Conservation (phyloP, 2,888 invertebrate species). For the Choristoneura rosaceana region DNA sequence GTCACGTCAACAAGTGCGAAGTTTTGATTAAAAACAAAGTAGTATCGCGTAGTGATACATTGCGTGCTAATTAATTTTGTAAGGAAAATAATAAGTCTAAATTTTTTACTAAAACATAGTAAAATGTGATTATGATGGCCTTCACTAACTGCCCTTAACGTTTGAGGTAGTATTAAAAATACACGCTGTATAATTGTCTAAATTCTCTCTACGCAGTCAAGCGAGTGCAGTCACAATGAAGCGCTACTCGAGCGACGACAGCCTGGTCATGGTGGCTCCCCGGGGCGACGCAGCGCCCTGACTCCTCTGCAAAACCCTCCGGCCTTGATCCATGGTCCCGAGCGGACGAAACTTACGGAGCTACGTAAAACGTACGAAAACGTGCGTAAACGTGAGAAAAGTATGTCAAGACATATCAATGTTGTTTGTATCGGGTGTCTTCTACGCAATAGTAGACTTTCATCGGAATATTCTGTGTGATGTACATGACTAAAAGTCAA, state of each 20-base stretch:
- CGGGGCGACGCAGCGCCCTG: slow-evolving; percentile 66
- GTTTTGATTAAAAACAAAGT: too few relatives aligned
- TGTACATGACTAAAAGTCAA: slow-evolving; percentile 1
- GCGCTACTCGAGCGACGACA: slow-evolving; percentile 81
- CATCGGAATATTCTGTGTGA: not conserved
- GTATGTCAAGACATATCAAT: not conserved
- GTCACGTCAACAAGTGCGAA: too few relatives aligned
- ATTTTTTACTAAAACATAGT: too few relatives aligned
- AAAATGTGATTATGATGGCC: too few relatives aligned
- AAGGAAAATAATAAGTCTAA: too few relatives aligned
- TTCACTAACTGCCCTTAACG: too few relatives aligned
- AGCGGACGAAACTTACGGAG: slow-evolving; percentile 3
- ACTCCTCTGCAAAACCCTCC: slow-evolving; percentile 44
- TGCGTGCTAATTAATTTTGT: too few relatives aligned
- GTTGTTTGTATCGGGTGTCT: not conserved
- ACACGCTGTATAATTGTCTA: not conserved
- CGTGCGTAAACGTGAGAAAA: not conserved
- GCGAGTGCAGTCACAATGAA: slow-evolving; percentile 73
- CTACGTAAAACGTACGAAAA: not conserved
- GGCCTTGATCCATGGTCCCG: slow-evolving; percentile 13
- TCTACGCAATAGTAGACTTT: not conserved
- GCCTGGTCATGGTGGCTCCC: slow-evolving; percentile 74
- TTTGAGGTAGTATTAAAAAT: too few relatives aligned
- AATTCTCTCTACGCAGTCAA: slow-evolving; percentile 58
- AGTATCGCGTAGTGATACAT: too few relatives aligned